These are phyloP conservation scores for Synanthedon vespiformis DNA, from an alignment of 2,888 invertebrate genomes.

Conservation along the genomic window DNA sequence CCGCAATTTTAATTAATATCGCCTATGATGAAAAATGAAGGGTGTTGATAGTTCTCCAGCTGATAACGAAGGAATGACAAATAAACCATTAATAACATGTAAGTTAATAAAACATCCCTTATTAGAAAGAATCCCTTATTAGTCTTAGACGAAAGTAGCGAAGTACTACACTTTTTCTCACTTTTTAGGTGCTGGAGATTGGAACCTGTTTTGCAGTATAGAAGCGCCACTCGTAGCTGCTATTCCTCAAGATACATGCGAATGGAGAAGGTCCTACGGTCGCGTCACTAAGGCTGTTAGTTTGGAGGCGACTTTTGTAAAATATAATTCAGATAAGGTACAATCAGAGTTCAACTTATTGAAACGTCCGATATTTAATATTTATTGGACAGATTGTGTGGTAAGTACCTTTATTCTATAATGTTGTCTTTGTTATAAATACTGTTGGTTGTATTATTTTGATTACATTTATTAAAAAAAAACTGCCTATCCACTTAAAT, in stretches of 20 bases:
- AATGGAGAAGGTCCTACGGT: constrained; percentile 93
- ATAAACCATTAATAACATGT: constrained; percentile 82
- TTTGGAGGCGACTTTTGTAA: constrained; percentile 84
- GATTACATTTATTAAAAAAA: too few species aligned
- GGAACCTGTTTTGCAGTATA: constrained; percentile 85
- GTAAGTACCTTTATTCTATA: constrained; percentile 65
- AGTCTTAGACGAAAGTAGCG: background rate
- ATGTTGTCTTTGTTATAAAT: background rate
- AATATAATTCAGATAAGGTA: constrained; percentile 80
- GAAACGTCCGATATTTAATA: constrained; percentile 91
- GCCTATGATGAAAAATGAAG: constrained; percentile 72
- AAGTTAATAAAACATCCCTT: constrained; percentile 37
- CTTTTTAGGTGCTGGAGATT: constrained; percentile 83
- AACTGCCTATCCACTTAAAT: too few species aligned
- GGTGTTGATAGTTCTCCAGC: constrained; percentile 62
- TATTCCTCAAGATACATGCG: constrained; percentile 88
- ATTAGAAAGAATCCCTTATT: too few species aligned
- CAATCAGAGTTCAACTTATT: constrained; percentile 84
- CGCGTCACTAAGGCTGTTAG: constrained; percentile 87
- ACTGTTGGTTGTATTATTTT: too few species aligned
- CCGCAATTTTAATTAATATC: constrained; percentile 38
- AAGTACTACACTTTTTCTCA: background rate
- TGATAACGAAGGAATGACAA: constrained; percentile 72
- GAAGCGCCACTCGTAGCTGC: constrained; percentile 82
- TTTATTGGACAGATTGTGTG: constrained; percentile 94